Base-by-base conservation (phyloP, 2,113 vertebrate species). In the Amphiprion percula region DNA sequence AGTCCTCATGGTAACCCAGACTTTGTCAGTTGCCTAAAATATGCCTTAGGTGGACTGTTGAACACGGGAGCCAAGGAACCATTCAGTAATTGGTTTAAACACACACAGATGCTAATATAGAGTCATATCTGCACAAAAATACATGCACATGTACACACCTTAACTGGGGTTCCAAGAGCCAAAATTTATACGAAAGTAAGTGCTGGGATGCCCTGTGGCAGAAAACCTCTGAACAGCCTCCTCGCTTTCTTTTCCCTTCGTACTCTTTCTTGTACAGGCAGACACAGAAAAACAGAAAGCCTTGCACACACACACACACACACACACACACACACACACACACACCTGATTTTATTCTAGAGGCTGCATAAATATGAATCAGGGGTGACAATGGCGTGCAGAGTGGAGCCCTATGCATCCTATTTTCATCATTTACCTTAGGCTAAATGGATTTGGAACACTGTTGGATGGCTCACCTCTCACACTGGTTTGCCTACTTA, bases 371-470 rank as follows among this genome's bases (percentile, higher is more conserved):
- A 90, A 89, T 90, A 90, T 90, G 84, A 93, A 91, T 92, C 88
- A 82, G 85, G 74, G 87, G 84, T 88, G 89, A 93, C 89, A 90
- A 80, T 88, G 69, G 82, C 65, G 61, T 87, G 88, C 89, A 80
- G 88, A 89, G 87, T 87, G 84, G 81, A 91, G 87, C 86, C 73
- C 90, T 62, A 60, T 90, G 92, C 87, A 88, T 91, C 81, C 90
- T 85, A 88, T 91, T 91, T 91, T 80, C 90, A 84, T 88, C 90
- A 84, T 89, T 91, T 90, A 90, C 90, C 82, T 90, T n/a, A 68
- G 90, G 88, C 92, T 88, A 90, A 92, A 91, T 91, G 90, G 90
- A 91, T 91, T 88, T 81, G 79, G 87, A 91, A 84, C 90, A 85
- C 86, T 62, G 83, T 58, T 76, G 89, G 91, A 87, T 80, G 79